Percentiles rank a stretch among this genome's conserved stretches.
These are phyloP conservation scores for Forbesichthys papilliferus DNA, from an alignment of 2,113 vertebrate species.

Conservation along the genomic window DNA sequence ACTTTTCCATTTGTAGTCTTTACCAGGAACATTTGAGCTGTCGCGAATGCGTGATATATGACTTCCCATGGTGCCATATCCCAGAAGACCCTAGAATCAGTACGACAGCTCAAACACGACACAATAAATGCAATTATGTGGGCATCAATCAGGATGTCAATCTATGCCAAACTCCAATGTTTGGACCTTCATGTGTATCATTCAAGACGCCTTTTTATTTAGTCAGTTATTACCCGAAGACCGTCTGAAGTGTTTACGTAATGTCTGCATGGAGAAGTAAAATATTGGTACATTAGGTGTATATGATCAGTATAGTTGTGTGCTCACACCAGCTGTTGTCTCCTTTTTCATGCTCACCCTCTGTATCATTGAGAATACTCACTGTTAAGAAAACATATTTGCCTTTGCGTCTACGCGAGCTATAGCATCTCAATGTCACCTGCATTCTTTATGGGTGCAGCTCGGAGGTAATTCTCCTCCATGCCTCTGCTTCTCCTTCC, in stretches of 20 bases:
- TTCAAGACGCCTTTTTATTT: constrained; percentile 10
- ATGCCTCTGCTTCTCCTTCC: not conserved
- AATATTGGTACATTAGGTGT: not conserved
- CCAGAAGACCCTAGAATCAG: constrained; percentile 7
- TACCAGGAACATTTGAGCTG: constrained; percentile 25
- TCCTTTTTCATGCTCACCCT: constrained; percentile 14
- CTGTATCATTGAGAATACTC: constrained; percentile 2
- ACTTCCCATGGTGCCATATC: constrained; percentile 9
- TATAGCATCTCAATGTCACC: constrained; percentile 28
- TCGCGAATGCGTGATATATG: constrained; percentile 29
- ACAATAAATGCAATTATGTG: constrained; percentile 31
- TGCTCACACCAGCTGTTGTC: constrained; percentile 24
- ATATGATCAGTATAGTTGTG: constrained; percentile 1
- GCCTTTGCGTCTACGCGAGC: constrained; percentile 15
- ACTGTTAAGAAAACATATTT: constrained; percentile 32
- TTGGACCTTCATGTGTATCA: constrained; percentile 16
- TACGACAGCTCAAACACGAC: constrained; percentile 34
- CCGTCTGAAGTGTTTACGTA: not conserved
- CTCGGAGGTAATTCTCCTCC: constrained; percentile 12
- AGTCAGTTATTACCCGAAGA: constrained; percentile 10
- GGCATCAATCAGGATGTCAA: constrained; percentile 34
- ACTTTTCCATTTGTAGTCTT: constrained; percentile 22
- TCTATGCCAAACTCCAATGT: constrained; percentile 31
- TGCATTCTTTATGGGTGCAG: constrained; percentile 21
- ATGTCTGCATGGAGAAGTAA: not conserved